Conservation (phyloP, 2,888 invertebrate species). For the Hirtodrosophila trivittata region DNA sequence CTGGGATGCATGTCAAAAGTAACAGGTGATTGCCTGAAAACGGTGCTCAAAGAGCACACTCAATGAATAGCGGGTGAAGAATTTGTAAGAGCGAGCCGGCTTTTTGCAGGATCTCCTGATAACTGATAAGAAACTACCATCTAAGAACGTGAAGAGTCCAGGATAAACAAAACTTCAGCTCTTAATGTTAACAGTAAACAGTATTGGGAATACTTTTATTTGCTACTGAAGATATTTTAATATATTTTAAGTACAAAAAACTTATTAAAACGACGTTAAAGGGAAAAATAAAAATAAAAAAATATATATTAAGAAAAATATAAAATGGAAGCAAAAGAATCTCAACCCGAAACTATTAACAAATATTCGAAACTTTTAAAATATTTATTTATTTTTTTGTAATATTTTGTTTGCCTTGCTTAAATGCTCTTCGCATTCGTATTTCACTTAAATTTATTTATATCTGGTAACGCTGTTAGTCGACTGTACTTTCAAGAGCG, state of each 20-base stretch:
- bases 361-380: neutral
- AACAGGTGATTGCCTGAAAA: conserved; percentile 61
- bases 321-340: no score
- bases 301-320: neutral
- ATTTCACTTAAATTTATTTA: conserved; percentile 53
- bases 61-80: conserved; percentile 34
- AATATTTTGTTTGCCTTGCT: conserved; percentile 3
- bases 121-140: conserved; percentile 4
- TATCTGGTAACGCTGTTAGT: conserved; percentile 72
- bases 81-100: conserved; percentile 66
- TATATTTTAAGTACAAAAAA: no score
- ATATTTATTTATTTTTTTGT: conserved; percentile 4
- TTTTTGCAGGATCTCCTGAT: conserved; percentile 62
- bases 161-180: neutral
- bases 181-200: neutral
- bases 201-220: no score
- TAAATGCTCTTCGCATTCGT: conserved; percentile 58
- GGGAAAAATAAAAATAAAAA: neutral
- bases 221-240: no score
- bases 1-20: conserved; percentile 63
- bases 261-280: no score
- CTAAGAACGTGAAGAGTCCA: neutral
- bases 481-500: conserved; percentile 80
- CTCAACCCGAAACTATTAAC: neutral
- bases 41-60: conserved; percentile 45